phyloP scores from a whole-genome alignment of 1,140 invertebrate genomes.

The Lasioglossum albipes region DNA sequence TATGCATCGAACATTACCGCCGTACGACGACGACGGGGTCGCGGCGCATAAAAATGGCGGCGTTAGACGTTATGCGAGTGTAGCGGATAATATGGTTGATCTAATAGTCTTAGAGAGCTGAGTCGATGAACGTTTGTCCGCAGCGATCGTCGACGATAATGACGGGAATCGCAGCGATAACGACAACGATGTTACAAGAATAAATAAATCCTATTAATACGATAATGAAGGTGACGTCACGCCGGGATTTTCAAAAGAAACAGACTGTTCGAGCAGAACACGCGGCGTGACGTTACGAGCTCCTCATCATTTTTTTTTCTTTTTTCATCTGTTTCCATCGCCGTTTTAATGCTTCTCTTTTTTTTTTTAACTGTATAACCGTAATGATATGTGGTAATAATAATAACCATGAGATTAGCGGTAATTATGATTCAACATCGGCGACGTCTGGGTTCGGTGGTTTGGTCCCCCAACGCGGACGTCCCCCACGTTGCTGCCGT shows the following conservation, averaged over 20 bases:
- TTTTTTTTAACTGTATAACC: slow-evolving; percentile 21
- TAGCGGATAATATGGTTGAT: neutral
- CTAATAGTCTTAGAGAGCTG: neutral
- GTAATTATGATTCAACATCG: slow-evolving; percentile 38
- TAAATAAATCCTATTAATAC: slow-evolving; percentile 61
- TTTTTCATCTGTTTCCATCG: neutral
- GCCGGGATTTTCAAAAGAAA: slow-evolving; percentile 30
- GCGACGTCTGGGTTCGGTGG: slow-evolving; percentile 7
- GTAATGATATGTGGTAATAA: slow-evolving; percentile 43
- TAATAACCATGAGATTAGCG: slow-evolving; percentile 42
- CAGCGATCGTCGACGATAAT: slow-evolving; percentile 49
- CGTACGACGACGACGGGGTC: too few species aligned
- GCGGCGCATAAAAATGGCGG: neutral
- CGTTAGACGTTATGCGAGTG: neutral
- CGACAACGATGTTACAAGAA: slow-evolving; percentile 70
- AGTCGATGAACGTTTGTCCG: slow-evolving; percentile 1
- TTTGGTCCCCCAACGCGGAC: neutral
- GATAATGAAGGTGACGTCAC: slow-evolving; percentile 60
- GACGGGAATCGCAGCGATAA: slow-evolving; percentile 66
- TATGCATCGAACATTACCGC: too few species aligned
- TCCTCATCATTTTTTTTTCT: slow-evolving; percentile 9
- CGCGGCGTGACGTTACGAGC: slow-evolving; percentile 33
- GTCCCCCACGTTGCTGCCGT: slow-evolving; percentile 26
- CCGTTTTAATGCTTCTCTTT: slow-evolving; percentile 1
- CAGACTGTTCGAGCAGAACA: neutral